Base-by-base conservation (phyloP, 2,113 vertebrate species). In the Charadrius vociferus region DNA sequence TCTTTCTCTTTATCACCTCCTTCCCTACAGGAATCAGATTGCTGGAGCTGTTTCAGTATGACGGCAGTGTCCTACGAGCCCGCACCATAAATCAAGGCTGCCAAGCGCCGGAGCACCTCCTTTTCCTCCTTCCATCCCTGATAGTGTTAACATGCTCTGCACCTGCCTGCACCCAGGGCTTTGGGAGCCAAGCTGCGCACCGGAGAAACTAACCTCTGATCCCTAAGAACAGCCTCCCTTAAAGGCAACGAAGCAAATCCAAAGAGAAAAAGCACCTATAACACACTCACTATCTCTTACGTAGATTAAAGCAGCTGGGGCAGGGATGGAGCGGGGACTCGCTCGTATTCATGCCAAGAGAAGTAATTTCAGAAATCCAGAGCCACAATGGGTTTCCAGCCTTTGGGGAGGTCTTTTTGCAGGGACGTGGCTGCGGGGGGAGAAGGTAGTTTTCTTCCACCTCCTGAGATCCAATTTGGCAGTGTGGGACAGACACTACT, bases 51-150 rank as follows among this genome's bases (percentile, higher is more conserved):
- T 49, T 91, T 66, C 67, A 85, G 39, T 49, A 47, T 34, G 36
- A 94, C 6, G 10, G 89, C 67, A 80, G 61, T 1, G 1, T 91
- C 68, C 78, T 94, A 17, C 3, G 1, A 83, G 63, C 56, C 47
- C 8, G 5, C 47, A n/a, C 66, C 78, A 91, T 55, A 90, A 93
- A 94, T 80, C 49, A 87, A 73, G 27, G 41, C 53, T 92, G 66
- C 43, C 56, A 81, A 77, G 58, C 0, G 1, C 75, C 7, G 26
- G 30, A 78, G 39, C 59, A 75, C 47, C 68, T 94, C 61, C 65
- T 95, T 84, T 68, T 91, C 77, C 86, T 92, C 52, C 37, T 92
- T 68, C 43, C 73, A 82, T 62, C 75, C 77, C 65, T 18, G 62
- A 70, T 0, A 80, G 24, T 1, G 18, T 77, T 77, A 82, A 93